phyloP scores from a whole-genome alignment of 2,113 vertebrate species.

The Toxotes jaculatrix region DNA sequence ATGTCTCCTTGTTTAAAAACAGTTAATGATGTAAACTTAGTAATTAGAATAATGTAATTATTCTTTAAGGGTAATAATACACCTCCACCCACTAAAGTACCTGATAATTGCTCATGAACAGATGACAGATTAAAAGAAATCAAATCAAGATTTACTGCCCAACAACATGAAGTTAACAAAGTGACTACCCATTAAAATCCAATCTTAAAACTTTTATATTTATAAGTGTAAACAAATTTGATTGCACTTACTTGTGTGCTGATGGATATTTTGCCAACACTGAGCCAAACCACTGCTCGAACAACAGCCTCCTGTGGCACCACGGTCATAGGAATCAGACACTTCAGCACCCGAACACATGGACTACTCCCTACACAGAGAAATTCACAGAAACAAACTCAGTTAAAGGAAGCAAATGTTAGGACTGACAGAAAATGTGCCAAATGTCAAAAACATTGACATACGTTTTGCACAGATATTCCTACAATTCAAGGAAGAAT shows the following conservation, averaged over 20 bases:
- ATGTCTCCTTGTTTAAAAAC: not conserved
- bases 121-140: not conserved
- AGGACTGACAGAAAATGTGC: not conserved
- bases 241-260: slow-evolving; percentile 86
- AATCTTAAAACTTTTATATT: not conserved
- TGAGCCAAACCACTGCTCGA: slow-evolving; percentile 89
- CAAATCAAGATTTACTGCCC: not conserved
- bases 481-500: not conserved
- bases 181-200: not conserved
- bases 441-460: not conserved
- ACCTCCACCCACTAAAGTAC: not conserved
- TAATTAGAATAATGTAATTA: not conserved
- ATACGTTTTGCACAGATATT: not conserved
- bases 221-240: not conserved
- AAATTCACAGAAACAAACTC: slow-evolving; percentile 19
- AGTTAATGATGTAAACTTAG: not conserved
- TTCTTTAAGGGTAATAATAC: not conserved
- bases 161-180: not conserved
- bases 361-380: slow-evolving; percentile 79
- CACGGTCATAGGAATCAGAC: slow-evolving; percentile 88
- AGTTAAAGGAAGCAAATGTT: not conserved
- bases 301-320: slow-evolving; percentile 88
- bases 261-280: slow-evolving; percentile 85
- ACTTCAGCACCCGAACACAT: slow-evolving; percentile 88
- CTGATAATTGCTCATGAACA: not conserved